Evolutionary conservation across 2,113 vertebrate genomes (phyloP).

Genomic region (Anolis sagrei): DNA sequence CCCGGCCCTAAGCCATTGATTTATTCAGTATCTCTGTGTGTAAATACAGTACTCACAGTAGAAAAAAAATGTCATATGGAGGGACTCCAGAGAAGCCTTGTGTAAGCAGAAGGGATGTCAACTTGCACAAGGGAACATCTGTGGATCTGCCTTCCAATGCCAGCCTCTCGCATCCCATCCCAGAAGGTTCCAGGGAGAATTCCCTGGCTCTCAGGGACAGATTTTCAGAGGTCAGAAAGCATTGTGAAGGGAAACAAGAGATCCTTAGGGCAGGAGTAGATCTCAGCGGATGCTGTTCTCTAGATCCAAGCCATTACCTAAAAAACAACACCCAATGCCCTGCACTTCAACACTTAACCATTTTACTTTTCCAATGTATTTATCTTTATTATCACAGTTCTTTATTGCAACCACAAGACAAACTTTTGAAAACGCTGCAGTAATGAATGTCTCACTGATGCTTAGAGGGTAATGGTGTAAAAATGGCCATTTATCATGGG

Average conservation of each 20-base stretch:
- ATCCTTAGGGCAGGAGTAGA: neutral
- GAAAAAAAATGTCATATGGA: no score
- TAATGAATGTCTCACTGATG: conserved; percentile 64
- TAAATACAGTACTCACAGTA: no score
- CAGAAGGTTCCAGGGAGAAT: neutral
- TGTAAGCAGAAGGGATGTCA: no score
- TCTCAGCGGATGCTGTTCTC: neutral
- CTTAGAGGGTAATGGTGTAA: conserved; percentile 65
- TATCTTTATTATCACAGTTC: conserved; percentile 59
- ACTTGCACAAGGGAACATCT: no score
- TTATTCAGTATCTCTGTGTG: no score
- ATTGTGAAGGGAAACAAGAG: neutral
- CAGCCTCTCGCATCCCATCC: neutral
- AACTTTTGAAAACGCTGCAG: conserved; percentile 63
- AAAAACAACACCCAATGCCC: neutral
- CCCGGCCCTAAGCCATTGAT: no score
- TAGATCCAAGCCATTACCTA: neutral
- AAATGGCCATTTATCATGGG: conserved; percentile 73
- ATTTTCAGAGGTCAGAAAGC: neutral
- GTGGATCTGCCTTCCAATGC: neutral
- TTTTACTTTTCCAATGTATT: conserved; percentile 50
- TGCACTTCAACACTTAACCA: conserved; percentile 38
- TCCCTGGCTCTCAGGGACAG: no score
- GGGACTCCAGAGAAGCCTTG: no score
- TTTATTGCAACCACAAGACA: conserved; percentile 51